A percentile compares a stretch with the other conserved stretches of the same genome.
phyloP scores from a whole-genome alignment of 64 coral and sea anemone species.

The Dendronephthya gigantea region DNA sequence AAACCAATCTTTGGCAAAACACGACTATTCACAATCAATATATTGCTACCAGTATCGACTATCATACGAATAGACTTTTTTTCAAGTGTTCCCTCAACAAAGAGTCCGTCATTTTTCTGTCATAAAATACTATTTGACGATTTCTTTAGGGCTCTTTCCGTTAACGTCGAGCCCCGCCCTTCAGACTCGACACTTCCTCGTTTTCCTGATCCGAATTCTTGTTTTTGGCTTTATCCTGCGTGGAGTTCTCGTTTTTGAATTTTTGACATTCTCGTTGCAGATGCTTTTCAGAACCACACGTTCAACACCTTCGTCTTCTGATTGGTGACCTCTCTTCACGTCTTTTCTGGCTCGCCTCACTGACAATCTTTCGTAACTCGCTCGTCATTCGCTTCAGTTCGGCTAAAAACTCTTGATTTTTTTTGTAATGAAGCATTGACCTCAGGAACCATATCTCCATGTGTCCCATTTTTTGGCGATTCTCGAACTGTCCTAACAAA shows the following conservation, averaged over 20 bases:
- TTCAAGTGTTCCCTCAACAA: no score
- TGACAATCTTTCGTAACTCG: no score
- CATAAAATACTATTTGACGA: not conserved
- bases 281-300: no score
- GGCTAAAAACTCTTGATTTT: not conserved
- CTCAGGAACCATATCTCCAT: not conserved
- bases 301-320: not conserved
- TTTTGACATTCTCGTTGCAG: no score
- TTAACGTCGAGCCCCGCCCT: constrained; percentile 19
- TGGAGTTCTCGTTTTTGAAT: no score
- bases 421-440: not conserved
- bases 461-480: not conserved
- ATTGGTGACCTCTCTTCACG: not conserved
- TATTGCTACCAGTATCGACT: no score
- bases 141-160: not conserved
- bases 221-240: no score
- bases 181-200: no score
- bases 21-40: no score
- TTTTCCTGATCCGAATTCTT: no score
- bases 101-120: not conserved
- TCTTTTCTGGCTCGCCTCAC: not conserved
- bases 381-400: not conserved
- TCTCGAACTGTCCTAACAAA: not conserved
- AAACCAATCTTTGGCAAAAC: no score
- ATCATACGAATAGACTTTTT: no score